Evolutionary conservation across 2,113 vertebrate genomes (phyloP), one percentile per base, ranked within the genome.

Genomic region (Lepisosteus osseus): DNA sequence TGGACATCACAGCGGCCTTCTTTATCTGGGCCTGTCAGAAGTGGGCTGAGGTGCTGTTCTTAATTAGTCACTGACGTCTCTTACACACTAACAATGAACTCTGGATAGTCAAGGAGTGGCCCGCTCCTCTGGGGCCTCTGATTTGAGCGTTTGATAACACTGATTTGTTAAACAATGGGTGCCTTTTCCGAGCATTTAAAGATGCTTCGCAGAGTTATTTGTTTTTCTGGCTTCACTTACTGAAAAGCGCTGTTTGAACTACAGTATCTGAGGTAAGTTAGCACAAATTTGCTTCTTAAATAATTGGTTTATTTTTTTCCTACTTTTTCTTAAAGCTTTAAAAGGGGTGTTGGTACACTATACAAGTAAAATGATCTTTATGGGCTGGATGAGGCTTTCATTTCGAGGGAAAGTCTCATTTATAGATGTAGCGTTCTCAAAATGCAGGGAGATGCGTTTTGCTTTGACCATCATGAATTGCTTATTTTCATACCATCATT

Each of bases 181-280:
- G 56, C 65, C 15, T 44, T 66, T 29, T 41, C 65, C 72, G 42
- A 13, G 43, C 65, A 61, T 68, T 66, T 68, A 68, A 62, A 43
- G 54, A 72, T 66, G 61, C 54, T 14, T 42, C 41, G 9, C 29
- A 66, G 54, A 42, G 40, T 15, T 42, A 45, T 14, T 65, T 13
- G 8, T 9, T 40, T 6, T 65, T 65, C 29, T 29, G 9, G 8
- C 29, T 29, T 43, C 62, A 7, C 62, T 78, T 83, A 62, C 78
- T 94, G 93, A 94, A 94, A 85, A 93, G 92, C 12, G 92, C 93
- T n/a, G 83, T 94, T 0, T 94, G 93, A 76, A 94, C 92, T 91
- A 92, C 93, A 67, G 92, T 59, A 13, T 59, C 13, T 59, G 57
- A 59, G 57, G 57, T 59, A 13, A 59, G 57, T n/a, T n/a, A 29